Evolutionary conservation across 2,797 vertebrate species (phyloP), one percentile per base, ranked within the genome.

Genomic region (Epinephelus malabaricus): DNA sequence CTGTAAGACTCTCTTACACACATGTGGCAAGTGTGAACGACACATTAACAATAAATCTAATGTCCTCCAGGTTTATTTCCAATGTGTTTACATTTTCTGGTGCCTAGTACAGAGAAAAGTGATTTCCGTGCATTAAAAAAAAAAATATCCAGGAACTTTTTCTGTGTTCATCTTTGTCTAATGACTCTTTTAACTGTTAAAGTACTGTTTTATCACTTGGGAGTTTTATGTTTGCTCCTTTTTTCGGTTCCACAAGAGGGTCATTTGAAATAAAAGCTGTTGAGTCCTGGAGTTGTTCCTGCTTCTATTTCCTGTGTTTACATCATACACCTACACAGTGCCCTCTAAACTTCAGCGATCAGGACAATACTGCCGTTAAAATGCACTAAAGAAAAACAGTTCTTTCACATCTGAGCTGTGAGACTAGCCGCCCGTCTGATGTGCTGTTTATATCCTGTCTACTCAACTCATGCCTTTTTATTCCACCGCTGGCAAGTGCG

Each of bases 21-120:
- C 40, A 47, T 2, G 17, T 60, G 15, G 58, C 46, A 13, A 43
- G 13, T 70, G 67, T 79, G 62, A 74, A 72, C 46, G 14, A 78
- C 53, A 60, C 66, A 60, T 9, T 21, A 21, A 68, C 47, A 73
- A 67, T 53, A 66, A 64, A 46, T 46, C 49, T 45, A 25, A 78
- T 55, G 95, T 94, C 95, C 90, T 95, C 96, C 96, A 97, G 97
- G 97, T 97, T 98, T 97, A 96, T 97, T 96, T 95, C 93, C 94
- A 92, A 94, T 93, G 95, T 97, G 96, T 98, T 98, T 97, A 98
- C 97, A 98, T 97, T 97, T 97, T 97, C 96, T 97, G 97, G 97
- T 98, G 97, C 97, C 97, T 99, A 96, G 95, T 97, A 96, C 95
- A 92, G 89, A 92, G 92, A 77, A 18, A 94, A 96, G 94, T 96